phyloP scores from a whole-genome alignment of 2,113 vertebrate genomes.

The Ailurus styani region DNA sequence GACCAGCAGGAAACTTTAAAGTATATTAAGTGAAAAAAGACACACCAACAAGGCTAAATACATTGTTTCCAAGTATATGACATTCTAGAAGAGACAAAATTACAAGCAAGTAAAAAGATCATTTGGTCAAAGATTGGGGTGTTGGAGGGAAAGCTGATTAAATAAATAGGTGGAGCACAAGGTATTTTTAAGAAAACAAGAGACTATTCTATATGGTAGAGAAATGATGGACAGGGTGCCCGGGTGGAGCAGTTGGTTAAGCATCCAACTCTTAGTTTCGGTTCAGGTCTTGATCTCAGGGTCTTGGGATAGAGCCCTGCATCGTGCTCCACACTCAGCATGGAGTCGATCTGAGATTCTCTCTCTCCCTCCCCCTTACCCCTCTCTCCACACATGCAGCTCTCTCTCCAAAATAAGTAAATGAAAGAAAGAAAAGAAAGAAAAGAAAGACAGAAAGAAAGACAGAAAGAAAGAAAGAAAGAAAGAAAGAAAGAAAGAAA shows the following conservation, averaged over 20 bases:
- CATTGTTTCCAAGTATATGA: too few species aligned
- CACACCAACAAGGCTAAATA: too few species aligned
- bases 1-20: not conserved
- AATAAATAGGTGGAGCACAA: not conserved
- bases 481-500: not conserved
- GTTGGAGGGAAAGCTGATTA: not conserved
- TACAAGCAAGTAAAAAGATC: too few species aligned
- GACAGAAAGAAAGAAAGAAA: not conserved
- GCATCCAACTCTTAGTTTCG: not conserved
- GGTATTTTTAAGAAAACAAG: not conserved
- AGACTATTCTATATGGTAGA: not conserved
- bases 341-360: not conserved
- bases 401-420: not conserved
- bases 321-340: not conserved
- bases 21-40: too few species aligned
- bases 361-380: not conserved
- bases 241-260: not conserved
- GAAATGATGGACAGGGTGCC: not conserved
- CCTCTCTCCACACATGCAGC: not conserved
- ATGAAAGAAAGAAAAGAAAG: not conserved
- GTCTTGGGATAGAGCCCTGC: not conserved
- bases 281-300: not conserved
- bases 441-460: too few species aligned
- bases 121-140: not conserved
- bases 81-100: too few species aligned